These are phyloP conservation scores for Rhogogaster chlorosoma DNA, from an alignment of 2,888 invertebrate genomes.

Conservation along the genomic window DNA sequence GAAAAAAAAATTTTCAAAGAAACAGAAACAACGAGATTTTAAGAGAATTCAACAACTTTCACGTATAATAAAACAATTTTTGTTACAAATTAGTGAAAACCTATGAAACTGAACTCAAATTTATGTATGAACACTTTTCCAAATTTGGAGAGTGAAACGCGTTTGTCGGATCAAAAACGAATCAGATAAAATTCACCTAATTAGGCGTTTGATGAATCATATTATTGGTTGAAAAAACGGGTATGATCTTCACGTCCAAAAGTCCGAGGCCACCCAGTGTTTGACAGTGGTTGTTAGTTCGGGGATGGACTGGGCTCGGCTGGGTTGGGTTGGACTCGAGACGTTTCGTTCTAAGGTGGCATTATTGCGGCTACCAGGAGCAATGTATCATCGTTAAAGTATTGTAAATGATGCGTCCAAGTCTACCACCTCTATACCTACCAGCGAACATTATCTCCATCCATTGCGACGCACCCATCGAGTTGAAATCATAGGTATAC, in stretches of 20 bases:
- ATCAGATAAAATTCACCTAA: neutral
- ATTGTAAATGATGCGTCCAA: slow-evolving; percentile 64
- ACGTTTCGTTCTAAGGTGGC: slow-evolving; percentile 48
- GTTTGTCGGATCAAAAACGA: neutral
- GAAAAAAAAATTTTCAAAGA: neutral
- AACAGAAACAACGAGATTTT: neutral
- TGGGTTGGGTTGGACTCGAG: slow-evolving; percentile 30
- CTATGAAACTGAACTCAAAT: neutral
- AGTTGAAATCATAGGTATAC: neutral
- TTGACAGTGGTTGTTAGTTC: slow-evolving; percentile 37
- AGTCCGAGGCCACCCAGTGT: slow-evolving; percentile 30
- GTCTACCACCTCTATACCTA: slow-evolving; percentile 27
- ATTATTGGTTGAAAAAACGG: neutral
- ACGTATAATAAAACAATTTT: neutral
- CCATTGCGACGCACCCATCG: slow-evolving; percentile 30
- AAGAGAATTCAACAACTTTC: neutral
- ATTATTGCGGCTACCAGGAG: slow-evolving; percentile 58
- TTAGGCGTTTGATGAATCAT: neutral
- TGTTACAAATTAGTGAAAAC: too few species aligned
- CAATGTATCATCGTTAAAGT: slow-evolving; percentile 72
- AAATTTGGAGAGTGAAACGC: neutral
- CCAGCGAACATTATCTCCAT: neutral
- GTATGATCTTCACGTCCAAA: neutral
- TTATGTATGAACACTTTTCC: neutral
- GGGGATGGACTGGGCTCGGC: slow-evolving; percentile 32